These are phyloP conservation scores for Bombus turneri DNA, from an alignment of 1,140 invertebrate genomes.

Conservation along the genomic window DNA sequence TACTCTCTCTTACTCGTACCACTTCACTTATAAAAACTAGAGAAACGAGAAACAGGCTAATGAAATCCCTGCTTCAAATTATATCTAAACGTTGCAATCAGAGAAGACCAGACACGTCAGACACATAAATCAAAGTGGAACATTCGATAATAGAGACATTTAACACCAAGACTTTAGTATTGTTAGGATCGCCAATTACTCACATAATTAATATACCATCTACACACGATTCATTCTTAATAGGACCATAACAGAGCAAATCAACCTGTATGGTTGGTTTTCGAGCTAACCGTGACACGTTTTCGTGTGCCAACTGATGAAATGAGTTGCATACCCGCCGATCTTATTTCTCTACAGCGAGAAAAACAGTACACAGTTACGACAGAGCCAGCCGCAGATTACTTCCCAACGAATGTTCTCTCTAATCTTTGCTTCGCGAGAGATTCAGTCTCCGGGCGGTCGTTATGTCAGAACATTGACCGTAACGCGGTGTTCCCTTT, in stretches of 20 bases:
- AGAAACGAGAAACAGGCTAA: neutral
- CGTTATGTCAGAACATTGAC: slow-evolving; percentile 36
- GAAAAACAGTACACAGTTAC: slow-evolving; percentile 33
- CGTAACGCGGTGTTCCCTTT: slow-evolving; percentile 19
- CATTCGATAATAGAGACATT: neutral
- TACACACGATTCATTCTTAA: neutral
- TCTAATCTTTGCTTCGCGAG: slow-evolving; percentile 13
- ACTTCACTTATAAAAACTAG: neutral
- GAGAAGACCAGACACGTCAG: neutral
- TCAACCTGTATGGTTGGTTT: no score
- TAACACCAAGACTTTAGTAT: neutral
- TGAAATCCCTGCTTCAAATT: neutral
- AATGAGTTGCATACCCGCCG: neutral
- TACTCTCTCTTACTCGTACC: neutral
- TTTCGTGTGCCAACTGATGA: neutral
- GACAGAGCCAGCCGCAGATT: slow-evolving; percentile 2
- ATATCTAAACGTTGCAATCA: neutral
- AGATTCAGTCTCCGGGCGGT: neutral
- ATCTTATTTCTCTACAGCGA: slow-evolving; percentile 2
- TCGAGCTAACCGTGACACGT: neutral
- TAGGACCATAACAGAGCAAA: neutral
- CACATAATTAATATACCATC: neutral
- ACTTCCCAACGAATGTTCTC: neutral
- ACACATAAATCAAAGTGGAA: neutral
- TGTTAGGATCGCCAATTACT: neutral